Base-by-base conservation (phyloP, 2,888 invertebrate species). In the Frankliniella fusca region DNA sequence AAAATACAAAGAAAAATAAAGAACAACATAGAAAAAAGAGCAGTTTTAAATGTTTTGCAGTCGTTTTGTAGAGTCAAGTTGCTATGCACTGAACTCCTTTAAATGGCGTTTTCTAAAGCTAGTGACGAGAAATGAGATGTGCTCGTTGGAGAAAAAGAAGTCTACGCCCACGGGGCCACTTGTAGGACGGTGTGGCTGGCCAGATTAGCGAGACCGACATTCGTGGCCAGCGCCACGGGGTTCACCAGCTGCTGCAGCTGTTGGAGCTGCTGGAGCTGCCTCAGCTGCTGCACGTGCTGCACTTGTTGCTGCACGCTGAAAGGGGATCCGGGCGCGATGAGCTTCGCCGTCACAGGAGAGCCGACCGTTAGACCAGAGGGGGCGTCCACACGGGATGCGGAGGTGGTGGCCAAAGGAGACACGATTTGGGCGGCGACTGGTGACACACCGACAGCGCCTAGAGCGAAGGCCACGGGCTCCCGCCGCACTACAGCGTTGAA, bases 401-500 rank as follows among this genome's bases (percentile, higher is more conserved):
- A 70, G 8, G 70, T 70, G n/a, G 70, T 83, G 84, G 83, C 83
- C 65, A 83, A 5, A 83, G 84, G 23, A 18, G 80, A 0, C 82
- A 79, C 20, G 80, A 70, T 20, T 81, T 80, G 49, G 61, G 80
- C 23, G 49, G 81, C 80, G 83, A 82, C 70, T 48, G 79, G 83
- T 81, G 10, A 38, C 61, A 81, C 79, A 82, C 83, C 82, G 1
- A 84, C 82, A 11, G 84, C 82, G 70, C 82, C 81, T 0, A 83
- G 83, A 82, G 48, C 10, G 49, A 54, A 5, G 80, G 61, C 48
- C 28, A 80, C 80, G 79, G 84, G 84, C 80, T 84, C 82, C 28
- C 83, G 84, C 48, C 83, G 81, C 18, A 84, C 84, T 80, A 84
- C 83, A 38, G 84, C 84, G 81, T 83, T 84, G 84, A 84, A 85